Percentiles rank a stretch among this genome's conserved stretches.
phyloP scores from a whole-genome alignment of 2,797 vertebrate species.

The Nothura maculosa region DNA sequence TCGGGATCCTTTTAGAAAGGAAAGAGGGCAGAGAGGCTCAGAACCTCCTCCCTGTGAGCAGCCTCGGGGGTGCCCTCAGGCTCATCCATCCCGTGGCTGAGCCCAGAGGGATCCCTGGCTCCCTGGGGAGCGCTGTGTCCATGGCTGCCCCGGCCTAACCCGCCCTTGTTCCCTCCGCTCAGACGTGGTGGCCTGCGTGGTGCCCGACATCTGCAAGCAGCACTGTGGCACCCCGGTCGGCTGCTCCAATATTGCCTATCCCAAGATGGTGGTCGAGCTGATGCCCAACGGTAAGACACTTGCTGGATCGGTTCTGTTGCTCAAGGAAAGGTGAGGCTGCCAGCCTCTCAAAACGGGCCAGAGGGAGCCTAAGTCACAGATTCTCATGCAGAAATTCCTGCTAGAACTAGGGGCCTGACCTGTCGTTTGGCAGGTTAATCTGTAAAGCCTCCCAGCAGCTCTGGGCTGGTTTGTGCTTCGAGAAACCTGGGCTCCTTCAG shows the following conservation, averaged over 20 bases:
- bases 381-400: background rate
- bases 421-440: background rate
- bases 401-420: background rate
- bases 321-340: background rate
- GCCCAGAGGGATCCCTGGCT: background rate
- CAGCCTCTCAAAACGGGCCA: background rate
- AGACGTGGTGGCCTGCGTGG: slow-evolving; percentile 92
- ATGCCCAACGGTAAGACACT: slow-evolving; percentile 91
- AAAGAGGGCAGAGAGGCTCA: background rate
- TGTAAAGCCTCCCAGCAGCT: background rate
- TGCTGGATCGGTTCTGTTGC: background rate
- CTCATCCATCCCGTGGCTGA: background rate
- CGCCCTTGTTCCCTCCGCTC: slow-evolving; percentile 1
- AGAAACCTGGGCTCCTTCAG: background rate
- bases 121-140: slow-evolving; percentile 8
- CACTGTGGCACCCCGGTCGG: slow-evolving; percentile 88
- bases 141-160: background rate
- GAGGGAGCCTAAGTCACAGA: background rate
- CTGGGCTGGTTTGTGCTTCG: too few species aligned
- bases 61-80: background rate
- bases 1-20: background rate
- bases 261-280: slow-evolving; percentile 92
- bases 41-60: background rate
- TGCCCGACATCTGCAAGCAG: slow-evolving; percentile 81
- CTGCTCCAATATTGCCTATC: slow-evolving; percentile 94